Evolutionary conservation across 2,797 vertebrate genomes (phyloP), one percentile per base, ranked within the genome.

Genomic region (Enteromius anoplus): DNA sequence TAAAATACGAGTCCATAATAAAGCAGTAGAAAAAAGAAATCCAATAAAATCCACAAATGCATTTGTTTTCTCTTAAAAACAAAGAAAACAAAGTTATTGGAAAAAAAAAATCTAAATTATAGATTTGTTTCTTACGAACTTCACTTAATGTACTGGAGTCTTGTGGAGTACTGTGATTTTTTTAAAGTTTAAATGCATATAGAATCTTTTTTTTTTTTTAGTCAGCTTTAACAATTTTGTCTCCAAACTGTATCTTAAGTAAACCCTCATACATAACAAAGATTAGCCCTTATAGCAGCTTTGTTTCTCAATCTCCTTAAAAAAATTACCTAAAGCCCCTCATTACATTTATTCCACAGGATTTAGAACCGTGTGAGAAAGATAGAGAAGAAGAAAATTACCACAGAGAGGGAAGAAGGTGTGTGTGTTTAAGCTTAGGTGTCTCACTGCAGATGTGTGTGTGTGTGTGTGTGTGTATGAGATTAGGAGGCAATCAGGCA

Each of bases 401-500:
- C 34, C 53, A 51, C 53, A 29, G 37, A 29, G 37, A 53, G 32
- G 69, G 40, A 51, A 73, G 40, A 19, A 34, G 23, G 29, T 66
- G 70, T n/a, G 17, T 26, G 53, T 29, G 73, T 34, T 15, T 23
- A 40, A 58, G n/a, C n/a, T 45, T 62, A 71, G 37, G 34, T 34
- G 21, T 62, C n/a, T 42, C 3, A 62, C 34, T 76, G 34, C 55
- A 51, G 45, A 3, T 58, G 47, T 75, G 32, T 32, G 32, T 32
- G 32, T 32, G 32, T 32, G 32, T 32, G 1, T 32, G 49, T 75
- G 66, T 71, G 47, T 42, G 47, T 60, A 17, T 29, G 40, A 71
- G 83, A 88, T 87, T 87, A 86, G 80, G 73, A 83, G 55, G 68
- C 80, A 87, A 86, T 87, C 80, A 87, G 75, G 49, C 71, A 70